Evolutionary conservation across 2,888 invertebrate species (phyloP).

Genomic region (Pristionchus arcanus): DNA sequence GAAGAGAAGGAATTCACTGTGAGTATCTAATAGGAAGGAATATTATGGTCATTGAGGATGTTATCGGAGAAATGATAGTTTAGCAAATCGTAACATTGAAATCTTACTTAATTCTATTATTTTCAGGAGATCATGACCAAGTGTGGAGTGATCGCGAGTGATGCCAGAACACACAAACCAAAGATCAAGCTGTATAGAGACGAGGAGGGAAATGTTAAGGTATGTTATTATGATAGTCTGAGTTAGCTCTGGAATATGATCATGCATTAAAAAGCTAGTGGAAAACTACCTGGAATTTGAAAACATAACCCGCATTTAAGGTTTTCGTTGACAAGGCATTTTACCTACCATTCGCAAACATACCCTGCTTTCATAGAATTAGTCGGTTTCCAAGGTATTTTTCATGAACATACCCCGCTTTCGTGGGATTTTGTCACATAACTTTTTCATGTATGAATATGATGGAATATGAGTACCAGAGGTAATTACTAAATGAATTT

Average conservation of each 20-base stretch:
- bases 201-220: constrained; percentile 89
- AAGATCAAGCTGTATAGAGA: constrained; percentile 95
- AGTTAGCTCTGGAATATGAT: too few relatives aligned
- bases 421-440: too few relatives aligned
- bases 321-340: too few relatives aligned
- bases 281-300: too few relatives aligned
- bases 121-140: constrained; percentile 95
- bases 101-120: neutral
- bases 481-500: neutral
- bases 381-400: too few relatives aligned
- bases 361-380: too few relatives aligned
- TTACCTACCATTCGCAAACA: too few relatives aligned
- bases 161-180: constrained; percentile 86
- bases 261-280: too few relatives aligned
- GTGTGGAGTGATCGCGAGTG: constrained; percentile 94
- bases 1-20: constrained; percentile 85
- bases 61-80: neutral
- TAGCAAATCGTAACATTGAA: neutral
- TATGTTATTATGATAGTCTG: too few relatives aligned
- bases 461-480: neutral
- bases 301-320: too few relatives aligned
- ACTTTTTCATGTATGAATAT: too few relatives aligned
- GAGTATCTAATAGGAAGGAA: constrained; percentile 60
- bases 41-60: neutral
- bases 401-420: too few relatives aligned